Evolutionary conservation across 2,797 vertebrate species (phyloP).

Genomic region (Trachurus trachurus): DNA sequence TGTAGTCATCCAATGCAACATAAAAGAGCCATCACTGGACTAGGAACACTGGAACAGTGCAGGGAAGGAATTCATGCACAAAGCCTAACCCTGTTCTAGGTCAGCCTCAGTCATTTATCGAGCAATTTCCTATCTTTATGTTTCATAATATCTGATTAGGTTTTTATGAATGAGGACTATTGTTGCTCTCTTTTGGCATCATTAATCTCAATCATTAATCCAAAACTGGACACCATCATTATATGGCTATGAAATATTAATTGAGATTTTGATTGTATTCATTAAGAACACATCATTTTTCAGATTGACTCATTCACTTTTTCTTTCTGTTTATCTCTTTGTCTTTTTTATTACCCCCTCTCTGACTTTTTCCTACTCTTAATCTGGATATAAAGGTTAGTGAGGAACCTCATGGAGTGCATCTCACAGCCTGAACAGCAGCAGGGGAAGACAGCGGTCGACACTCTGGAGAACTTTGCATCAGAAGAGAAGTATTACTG

Average conservation of each 20-base stretch:
- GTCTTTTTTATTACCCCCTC: neutral
- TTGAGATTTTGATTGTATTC: conserved; percentile 1
- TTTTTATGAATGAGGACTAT: conserved; percentile 15
- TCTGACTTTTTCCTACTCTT: conserved; percentile 1
- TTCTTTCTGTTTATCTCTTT: neutral
- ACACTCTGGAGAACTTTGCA: conserved; percentile 84
- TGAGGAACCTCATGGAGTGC: conserved; percentile 84
- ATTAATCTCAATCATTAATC: conserved; percentile 2
- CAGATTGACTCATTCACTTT: neutral
- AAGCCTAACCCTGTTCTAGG: neutral
- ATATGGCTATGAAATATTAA: conserved; percentile 13
- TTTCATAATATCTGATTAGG: conserved; percentile 38
- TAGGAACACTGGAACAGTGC: too few relatives aligned
- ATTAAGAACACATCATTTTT: conserved; percentile 4
- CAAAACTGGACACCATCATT: conserved; percentile 17
- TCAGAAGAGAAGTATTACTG: conserved; percentile 87
- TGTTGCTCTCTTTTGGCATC: neutral
- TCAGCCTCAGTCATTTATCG: neutral
- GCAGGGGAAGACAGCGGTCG: conserved; percentile 77
- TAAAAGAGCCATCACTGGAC: neutral
- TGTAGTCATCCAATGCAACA: neutral
- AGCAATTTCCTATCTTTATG: neutral
- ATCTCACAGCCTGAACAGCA: conserved; percentile 73
- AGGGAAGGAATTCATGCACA: conserved; percentile 4
- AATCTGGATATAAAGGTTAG: conserved; percentile 84